Evolutionary conservation across 2,888 invertebrate genomes (phyloP), one percentile per base, ranked within the genome.

Genomic region (Drosophila neotestacea): DNA sequence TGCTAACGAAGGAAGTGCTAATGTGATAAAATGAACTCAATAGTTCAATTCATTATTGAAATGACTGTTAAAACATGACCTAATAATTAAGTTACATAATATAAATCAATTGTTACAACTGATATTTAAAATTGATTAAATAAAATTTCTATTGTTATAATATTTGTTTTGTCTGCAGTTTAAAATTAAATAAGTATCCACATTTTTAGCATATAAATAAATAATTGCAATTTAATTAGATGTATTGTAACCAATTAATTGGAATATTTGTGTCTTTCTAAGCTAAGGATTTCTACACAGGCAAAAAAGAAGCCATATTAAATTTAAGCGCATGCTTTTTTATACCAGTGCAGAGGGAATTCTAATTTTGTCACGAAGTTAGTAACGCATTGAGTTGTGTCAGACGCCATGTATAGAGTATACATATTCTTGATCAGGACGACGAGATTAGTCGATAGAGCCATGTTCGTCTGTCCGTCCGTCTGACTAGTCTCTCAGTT

Each of bases 171-270:
- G 7, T 6, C 27, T 6, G 11, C 6, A 6, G 6, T 44, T 44
- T 28, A 4, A 27, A 27, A 44, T 44, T 11, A 0, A 44, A 44
- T 27, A 27, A 4, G 27, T 28, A 16, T 11, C 4, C 6, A 27
- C 42, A 22, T 10, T 28, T n/a, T 6, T 5, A 27, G 27, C 6
- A 47, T 47, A 30, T 47, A 7, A 13, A 30, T 30, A 13, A 47
- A 47, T 13, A 6, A 5, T 30, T 47, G n/a, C 13, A 13, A 7
- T 47, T 30, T 22, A 48, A 48, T 48, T 32, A 5, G 3, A 16
- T 16, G 16, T 34, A 48, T 16, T 34, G 16, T 5, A 22, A 34
- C 34, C 32, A 34, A 48, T 48, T 16, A 48, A 48, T 48, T 48
- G 34, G 11, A 48, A 34, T 48, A 6, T 34, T 22, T 48, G 48